Percentiles rank a stretch among this genome's conserved stretches.
Evolutionary conservation across 2,888 invertebrate species (phyloP).

Genomic region (Epinotia demarniana): DNA sequence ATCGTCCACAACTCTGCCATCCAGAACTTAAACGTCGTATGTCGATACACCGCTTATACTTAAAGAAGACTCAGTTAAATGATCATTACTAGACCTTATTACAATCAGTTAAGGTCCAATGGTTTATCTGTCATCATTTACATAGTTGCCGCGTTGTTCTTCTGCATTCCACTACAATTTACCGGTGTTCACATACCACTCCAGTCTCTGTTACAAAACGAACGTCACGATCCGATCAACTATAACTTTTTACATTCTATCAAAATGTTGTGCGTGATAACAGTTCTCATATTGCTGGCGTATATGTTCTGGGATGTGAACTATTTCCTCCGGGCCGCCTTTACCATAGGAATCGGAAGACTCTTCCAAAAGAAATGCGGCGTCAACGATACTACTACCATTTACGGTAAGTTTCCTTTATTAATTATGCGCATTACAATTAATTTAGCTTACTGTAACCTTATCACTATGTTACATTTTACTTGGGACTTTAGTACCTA

Average conservation of each 20-base stretch:
- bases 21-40: background rate
- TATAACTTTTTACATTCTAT: conserved; percentile 11
- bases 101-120: background rate
- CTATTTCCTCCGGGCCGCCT: conserved; percentile 89
- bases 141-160: conserved; percentile 18
- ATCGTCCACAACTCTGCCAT: background rate
- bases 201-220: conserved; percentile 11
- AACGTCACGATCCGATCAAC: conserved; percentile 29
- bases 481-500: background rate
- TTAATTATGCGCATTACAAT: conserved; percentile 21
- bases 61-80: background rate
- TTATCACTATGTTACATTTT: background rate
- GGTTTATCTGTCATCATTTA: background rate
- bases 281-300: conserved; percentile 78
- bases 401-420: conserved; percentile 87
- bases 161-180: conserved; percentile 29
- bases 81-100: conserved; percentile 16
- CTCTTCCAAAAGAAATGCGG: conserved; percentile 89
- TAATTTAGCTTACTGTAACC: background rate
- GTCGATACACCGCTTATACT: background rate
- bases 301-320: conserved; percentile 92
- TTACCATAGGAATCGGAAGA: conserved; percentile 88
- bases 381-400: conserved; percentile 88
- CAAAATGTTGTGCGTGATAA: conserved; percentile 72
- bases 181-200: conserved; percentile 41